Evolutionary conservation across 2,888 invertebrate genomes (phyloP).

Genomic region (Eristalis intricaria): DNA sequence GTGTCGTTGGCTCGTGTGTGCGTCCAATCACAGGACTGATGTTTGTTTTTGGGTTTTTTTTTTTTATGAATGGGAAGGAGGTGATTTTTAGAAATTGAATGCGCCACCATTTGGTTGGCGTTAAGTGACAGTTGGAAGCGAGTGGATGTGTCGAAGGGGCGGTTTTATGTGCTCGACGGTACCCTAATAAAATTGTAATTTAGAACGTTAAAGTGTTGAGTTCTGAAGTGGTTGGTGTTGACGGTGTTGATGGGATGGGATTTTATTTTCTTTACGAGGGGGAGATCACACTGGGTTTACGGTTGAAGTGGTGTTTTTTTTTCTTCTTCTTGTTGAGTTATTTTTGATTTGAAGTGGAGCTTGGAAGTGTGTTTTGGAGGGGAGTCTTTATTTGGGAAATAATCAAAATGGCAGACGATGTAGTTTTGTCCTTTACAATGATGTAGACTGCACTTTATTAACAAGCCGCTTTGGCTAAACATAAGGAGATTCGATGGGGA

Average conservation of each 20-base stretch:
- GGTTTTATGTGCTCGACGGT: constrained; percentile 32
- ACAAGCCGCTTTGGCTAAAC: neutral
- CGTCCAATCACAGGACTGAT: constrained; percentile 54
- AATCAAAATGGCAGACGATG: neutral
- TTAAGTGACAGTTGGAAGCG: constrained; percentile 52
- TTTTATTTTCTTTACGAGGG: neutral
- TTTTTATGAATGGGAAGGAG: constrained; percentile 8
- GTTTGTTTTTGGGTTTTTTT: constrained; percentile 53
- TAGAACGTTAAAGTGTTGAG: constrained; percentile 65
- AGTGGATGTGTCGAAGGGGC: constrained; percentile 28
- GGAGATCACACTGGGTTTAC: neutral
- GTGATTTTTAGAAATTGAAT: constrained; percentile 38
- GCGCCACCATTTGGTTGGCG: constrained; percentile 42
- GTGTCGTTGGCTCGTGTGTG: constrained; percentile 11
- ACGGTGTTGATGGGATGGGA: constrained; percentile 17
- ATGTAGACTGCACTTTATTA: neutral
- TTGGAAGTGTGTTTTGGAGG: neutral
- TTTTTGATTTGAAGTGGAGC: neutral
- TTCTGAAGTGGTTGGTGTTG: constrained; percentile 64
- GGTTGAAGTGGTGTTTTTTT: neutral
- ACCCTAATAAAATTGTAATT: constrained; percentile 68
- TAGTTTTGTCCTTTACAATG: no score
- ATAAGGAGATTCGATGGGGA: no score
- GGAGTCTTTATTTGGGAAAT: neutral
- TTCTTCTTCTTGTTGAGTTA: neutral